Base-by-base conservation (phyloP, 2,888 invertebrate genomes). In the Anorthoa munda region DNA sequence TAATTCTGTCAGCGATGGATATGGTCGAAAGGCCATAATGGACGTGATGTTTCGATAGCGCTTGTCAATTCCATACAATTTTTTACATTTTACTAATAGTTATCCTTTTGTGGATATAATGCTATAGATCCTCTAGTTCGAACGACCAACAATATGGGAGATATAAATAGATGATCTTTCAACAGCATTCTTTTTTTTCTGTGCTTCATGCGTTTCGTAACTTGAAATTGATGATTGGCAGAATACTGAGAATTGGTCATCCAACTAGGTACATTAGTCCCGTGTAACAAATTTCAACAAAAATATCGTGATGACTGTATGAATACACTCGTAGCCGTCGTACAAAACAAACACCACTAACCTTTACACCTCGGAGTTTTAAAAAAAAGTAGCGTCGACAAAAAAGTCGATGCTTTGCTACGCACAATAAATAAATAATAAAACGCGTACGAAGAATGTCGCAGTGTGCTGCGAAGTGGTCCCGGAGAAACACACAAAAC, bases 391-490 rank as follows among this genome's bases (percentile, higher is more conserved):
- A 91, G 88, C 88, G 84, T 89, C 81, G 72, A 88, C 90, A 88
- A 89, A 90, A 90, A 89, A 86, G 75, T 77, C 69, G 75, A 79
- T 78, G 77, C 82, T 79, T 79, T 75, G 85, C 81, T 79, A 82
- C 81, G 84, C 85, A 85, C 83, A 87, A 90, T 88, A 90, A 89
- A 89, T 86, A 90, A 88, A 86, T 87, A 92, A 90, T 87, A 88
- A 88, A 89, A 86, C 84, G 75, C 75, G 72, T 78, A 72, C 77
- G 85, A 90, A 93, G 93, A 94, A 93, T 94, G 90, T 93, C 92
- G 84, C 93, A 90, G 92, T 92, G 88, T 92, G 93, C 91, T 92
- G 93, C 88, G 93, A 94, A 94, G 93, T 91, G 93, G 86, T 82
- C 79, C 75, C 71, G 83, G 79, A 83, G 83, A 81, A 75, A 78